Conservation (phyloP, 2,797 vertebrate genomes). For the Sebastes hubbsi region DNA sequence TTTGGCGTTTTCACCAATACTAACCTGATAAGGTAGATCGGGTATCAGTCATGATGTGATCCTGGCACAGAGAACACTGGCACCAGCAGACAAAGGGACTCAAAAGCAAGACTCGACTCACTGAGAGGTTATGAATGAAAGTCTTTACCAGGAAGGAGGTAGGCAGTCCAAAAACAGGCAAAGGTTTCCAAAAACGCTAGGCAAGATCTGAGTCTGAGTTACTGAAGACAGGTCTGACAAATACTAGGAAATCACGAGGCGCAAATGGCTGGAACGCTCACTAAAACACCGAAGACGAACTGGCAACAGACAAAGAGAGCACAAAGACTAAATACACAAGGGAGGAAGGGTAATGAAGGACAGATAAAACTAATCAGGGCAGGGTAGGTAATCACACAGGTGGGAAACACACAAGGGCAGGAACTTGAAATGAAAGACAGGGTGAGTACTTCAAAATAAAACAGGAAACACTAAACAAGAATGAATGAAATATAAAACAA, state of each 20-base stretch:
- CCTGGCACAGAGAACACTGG: not conserved
- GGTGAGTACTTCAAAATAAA: not conserved
- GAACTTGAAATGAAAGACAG: not conserved
- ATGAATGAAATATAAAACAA: not conserved
- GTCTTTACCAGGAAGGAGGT: not conserved
- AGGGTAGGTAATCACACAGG: not conserved
- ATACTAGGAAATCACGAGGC: no score
- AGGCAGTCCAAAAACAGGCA: not conserved
- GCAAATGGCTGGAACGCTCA: no score
- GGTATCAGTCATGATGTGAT: not conserved
- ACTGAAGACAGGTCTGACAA: not conserved
- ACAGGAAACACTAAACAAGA: not conserved
- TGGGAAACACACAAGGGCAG: not conserved
- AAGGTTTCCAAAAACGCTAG: not conserved
- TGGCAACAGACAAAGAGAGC: not conserved
- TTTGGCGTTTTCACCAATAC: not conserved
- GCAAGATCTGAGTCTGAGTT: not conserved
- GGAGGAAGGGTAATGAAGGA: no score
- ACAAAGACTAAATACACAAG: no score
- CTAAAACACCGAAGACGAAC: no score
- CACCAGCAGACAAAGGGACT: not conserved
- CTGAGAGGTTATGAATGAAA: not conserved
- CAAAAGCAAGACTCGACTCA: not conserved
- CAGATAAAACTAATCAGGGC: not conserved
- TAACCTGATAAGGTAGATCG: not conserved